phyloP scores from a whole-genome alignment of 2,888 invertebrate genomes.

The Zygothrica quintamaculata region DNA sequence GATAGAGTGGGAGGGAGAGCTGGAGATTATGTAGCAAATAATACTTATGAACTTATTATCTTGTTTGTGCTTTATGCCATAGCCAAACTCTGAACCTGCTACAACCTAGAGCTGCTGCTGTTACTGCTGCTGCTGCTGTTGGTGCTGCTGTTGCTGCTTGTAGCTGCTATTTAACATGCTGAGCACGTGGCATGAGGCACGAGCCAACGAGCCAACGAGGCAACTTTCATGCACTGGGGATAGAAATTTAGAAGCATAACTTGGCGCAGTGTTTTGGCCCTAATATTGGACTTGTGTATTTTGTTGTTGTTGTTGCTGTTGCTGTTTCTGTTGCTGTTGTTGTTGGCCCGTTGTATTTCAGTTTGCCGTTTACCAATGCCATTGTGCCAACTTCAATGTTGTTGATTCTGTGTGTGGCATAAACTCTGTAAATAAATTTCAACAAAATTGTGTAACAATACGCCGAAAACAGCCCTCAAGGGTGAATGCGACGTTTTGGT shows the following conservation, averaged over 20 bases:
- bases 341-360: slow-evolving; percentile 19
- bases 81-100: slow-evolving; percentile 19
- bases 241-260: slow-evolving; percentile 76
- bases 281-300: slow-evolving; percentile 67
- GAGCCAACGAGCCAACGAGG: slow-evolving; percentile 31
- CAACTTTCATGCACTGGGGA: slow-evolving; percentile 65
- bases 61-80: slow-evolving; percentile 68
- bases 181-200: slow-evolving; percentile 59
- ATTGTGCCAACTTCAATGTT: slow-evolving; percentile 75
- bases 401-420: slow-evolving; percentile 76
- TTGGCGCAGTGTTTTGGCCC: slow-evolving; percentile 64
- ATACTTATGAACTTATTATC: slow-evolving; percentile 80
- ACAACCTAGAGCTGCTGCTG: slow-evolving; percentile 20
- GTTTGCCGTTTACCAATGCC: slow-evolving; percentile 32
- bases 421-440: slow-evolving; percentile 81
- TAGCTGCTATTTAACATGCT: slow-evolving; percentile 66
- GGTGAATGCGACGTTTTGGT: slow-evolving; percentile 48
- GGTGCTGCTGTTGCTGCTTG: slow-evolving; percentile 2
- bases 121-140: slow-evolving; percentile 10
- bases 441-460: slow-evolving; percentile 80
- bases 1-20: neutral
- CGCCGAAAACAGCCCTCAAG: slow-evolving; percentile 71
- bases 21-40: slow-evolving; percentile 70
- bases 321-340: slow-evolving; percentile 12
- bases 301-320: slow-evolving; percentile 25